Evolutionary conservation across 2,113 vertebrate genomes (phyloP).

Genomic region (Todiramphus saurophagus): DNA sequence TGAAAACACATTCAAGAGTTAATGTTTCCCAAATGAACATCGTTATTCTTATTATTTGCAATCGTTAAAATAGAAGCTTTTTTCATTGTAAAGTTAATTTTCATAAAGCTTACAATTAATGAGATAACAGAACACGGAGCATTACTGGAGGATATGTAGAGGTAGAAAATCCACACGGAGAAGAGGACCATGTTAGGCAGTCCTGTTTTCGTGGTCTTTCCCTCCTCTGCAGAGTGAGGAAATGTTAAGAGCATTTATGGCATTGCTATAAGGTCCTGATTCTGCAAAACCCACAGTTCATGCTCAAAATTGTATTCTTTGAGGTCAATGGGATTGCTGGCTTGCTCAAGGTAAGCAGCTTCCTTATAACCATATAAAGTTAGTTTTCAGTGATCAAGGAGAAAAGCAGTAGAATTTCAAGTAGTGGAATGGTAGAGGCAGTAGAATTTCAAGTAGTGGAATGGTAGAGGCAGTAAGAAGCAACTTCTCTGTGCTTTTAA

Average conservation of each 20-base stretch:
- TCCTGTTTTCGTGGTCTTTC: not conserved
- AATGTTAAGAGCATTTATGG: not conserved
- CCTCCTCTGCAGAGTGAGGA: not conserved
- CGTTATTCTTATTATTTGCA: not conserved
- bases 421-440: not conserved
- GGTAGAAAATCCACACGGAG: not conserved
- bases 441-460: not conserved
- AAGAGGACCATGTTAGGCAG: not conserved
- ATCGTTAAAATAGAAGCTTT: not conserved
- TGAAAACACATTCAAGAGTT: not conserved
- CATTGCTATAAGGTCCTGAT: too few relatives aligned
- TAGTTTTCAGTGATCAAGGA: not conserved
- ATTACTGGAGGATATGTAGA: rapidly evolving
- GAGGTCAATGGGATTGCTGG: not conserved
- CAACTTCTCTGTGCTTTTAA: not conserved
- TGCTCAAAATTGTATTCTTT: not conserved
- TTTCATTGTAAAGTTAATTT: not conserved
- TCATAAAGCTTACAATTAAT: not conserved
- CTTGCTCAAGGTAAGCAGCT: not conserved
- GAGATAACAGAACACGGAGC: not conserved
- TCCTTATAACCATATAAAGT: not conserved
- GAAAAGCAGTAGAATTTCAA: not conserved
- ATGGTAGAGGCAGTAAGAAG: not conserved
- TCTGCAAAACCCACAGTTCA: not conserved
- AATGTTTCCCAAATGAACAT: not conserved